These are phyloP conservation scores for Drosophila virilis DNA, from an alignment of 1,140 invertebrate species.

Conservation along the genomic window DNA sequence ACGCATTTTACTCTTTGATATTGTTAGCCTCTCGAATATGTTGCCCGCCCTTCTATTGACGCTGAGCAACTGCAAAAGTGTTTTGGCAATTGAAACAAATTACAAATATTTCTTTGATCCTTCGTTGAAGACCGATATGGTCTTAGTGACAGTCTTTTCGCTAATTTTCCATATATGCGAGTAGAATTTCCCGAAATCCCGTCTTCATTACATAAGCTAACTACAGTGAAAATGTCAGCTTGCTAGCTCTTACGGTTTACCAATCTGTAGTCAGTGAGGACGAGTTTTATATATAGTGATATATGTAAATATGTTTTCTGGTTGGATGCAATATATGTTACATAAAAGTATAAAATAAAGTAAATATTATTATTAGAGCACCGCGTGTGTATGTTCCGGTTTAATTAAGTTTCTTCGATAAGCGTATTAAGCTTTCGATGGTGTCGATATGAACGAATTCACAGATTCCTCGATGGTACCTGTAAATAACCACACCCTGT, in stretches of 20 bases:
- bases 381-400: neutral
- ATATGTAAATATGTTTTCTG: too few relatives aligned
- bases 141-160: too few relatives aligned
- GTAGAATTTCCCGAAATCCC: too few relatives aligned
- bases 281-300: too few relatives aligned
- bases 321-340: too few relatives aligned
- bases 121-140: neutral
- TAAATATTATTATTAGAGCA: neutral
- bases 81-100: neutral
- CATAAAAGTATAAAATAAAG: too few relatives aligned
- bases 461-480: constrained; percentile 25
- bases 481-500: constrained; percentile 48
- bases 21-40: constrained; percentile 7
- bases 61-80: neutral
- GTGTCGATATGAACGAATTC: constrained; percentile 7
- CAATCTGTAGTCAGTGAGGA: too few relatives aligned
- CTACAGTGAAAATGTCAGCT: too few relatives aligned
- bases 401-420: constrained; percentile 49
- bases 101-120: constrained; percentile 5
- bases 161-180: too few relatives aligned
- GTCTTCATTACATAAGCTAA: too few relatives aligned
- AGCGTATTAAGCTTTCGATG: constrained; percentile 44
- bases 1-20: constrained; percentile 29
- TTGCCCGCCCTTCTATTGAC: neutral
- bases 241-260: too few relatives aligned